These are phyloP conservation scores for Otus sunia DNA, from an alignment of 2,113 vertebrate species.

Conservation along the genomic window DNA sequence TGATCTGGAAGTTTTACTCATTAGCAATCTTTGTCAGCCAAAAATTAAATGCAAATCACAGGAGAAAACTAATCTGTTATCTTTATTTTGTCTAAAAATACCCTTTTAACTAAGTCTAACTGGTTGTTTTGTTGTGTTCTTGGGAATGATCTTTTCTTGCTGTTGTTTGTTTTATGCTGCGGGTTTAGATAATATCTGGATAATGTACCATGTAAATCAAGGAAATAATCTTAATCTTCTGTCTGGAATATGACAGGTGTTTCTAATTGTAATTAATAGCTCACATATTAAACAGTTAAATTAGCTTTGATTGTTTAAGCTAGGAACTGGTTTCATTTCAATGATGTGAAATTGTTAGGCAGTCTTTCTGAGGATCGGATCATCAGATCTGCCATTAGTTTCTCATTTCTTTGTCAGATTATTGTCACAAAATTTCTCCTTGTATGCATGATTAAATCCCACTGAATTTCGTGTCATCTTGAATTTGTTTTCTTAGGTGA, in stretches of 20 bases:
- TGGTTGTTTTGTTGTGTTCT: not conserved
- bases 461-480: not conserved
- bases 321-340: not conserved
- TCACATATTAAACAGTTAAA: not conserved
- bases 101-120: not conserved
- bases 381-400: not conserved
- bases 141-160: not conserved
- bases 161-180: not conserved
- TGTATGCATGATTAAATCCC: not conserved
- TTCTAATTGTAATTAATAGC: constrained; percentile 67
- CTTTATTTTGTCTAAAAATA: not conserved
- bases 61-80: not conserved
- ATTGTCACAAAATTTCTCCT: not conserved
- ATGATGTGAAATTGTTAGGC: not conserved
- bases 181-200: not conserved
- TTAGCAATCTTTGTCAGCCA: not conserved
- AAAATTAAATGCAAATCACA: not conserved
- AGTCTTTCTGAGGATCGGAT: not conserved
- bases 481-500: not conserved
- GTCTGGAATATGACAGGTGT: constrained; percentile 42
- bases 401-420: not conserved
- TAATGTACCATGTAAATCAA: constrained; percentile 8
- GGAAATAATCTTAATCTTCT: constrained; percentile 56
- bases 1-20: not conserved
- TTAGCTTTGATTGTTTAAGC: constrained; percentile 30